Base-by-base conservation (phyloP, 35 echinoderm and acorn worm genomes). In the Hemicentrotus pulcherrimus region DNA sequence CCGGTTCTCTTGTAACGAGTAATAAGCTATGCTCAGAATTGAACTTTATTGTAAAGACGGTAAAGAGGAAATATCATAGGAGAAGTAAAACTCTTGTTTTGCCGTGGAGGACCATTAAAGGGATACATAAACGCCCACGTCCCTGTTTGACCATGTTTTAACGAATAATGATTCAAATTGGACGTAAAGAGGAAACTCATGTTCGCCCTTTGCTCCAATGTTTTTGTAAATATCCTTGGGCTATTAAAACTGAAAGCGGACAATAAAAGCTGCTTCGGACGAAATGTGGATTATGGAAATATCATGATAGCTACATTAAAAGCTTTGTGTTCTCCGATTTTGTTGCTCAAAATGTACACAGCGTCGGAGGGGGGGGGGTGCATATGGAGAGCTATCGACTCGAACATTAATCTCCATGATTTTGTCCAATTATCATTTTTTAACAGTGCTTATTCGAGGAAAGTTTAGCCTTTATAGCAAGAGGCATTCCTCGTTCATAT, bases 101-200 rank as follows among this genome's bases (percentile, higher is more conserved):
- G 65, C 18, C 0, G 65, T 22, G 19, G 65, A 78, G 65, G 24
- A 78, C 65, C 22, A 78, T 78, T 78, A 28, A 78, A 78, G 65
- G 28, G 19, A 78, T 22, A 78, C 7, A 28, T 78, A 78, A 28
- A 78, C 65, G 65, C 65, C 65, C 65, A 78, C 65, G 65, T 22
- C 65, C 65, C 65, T 78, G 65, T 78, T 78, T 78, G 65, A 78
- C 65, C 65, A 78, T 78, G 65, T 78, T 78, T 78, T 28, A 78
- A 78, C 65, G 65, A 78, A 78, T 78, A 78, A 78, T 78, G 65
- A 78, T 78, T 78, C 65, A 78, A 78, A 78, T 78, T 78, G 65
- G 65, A 5, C 65, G 65, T n/a, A 78, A 78, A 78, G 65, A 78
- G 65, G 65, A 78, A 78, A 28, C 22, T 78, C 65, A 78, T 78